Base-by-base conservation (phyloP, 2,113 vertebrate species). In the Ranitomeya imitator region DNA sequence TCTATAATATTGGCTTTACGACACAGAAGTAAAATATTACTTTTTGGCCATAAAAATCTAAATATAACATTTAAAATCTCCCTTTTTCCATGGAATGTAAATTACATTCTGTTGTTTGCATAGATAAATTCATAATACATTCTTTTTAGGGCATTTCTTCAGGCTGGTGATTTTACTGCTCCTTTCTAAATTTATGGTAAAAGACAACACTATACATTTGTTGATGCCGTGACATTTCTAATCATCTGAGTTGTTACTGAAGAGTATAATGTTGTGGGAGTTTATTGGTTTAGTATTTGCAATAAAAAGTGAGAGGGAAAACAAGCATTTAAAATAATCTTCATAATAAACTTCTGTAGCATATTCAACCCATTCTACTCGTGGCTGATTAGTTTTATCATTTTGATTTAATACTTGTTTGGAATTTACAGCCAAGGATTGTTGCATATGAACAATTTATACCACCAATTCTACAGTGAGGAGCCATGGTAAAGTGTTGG, bases 41-140 rank as follows among this genome's bases (percentile, higher is more conserved):
- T 45, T 88, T 76, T 54, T 71, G 14, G 21, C 65, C 14, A n/a
- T 63, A 31, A 80, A 15, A 23, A 79, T 65, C n/a, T 63, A 52
- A 86, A 79, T 79, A 79, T 51, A 86, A 18, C 63, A 69, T 83
- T 83, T 79, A 54, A 63, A 57, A 54, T 69, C 15, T 23, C 16
- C 11, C 65, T 52, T 86, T 63, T 86, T 78, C 59, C 79, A 23
- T 23, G 67, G 63, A 69, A 83, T 55, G 21, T 55, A 54, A 23
- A 69, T 69, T 55, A 54, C 31, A 86, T 86, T 86, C 61, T 16
- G 19, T 67, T 86, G 76, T 79, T 67, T 86, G 76, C 65, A 79
- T 86, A n/a, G 51, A 85, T 26, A 76, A 86, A 61, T 61, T 76
- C 37, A 86, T 79, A 31, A 45, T 63, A 86, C 79, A 78, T 78